Evolutionary conservation across 2,888 invertebrate genomes (phyloP).

Genomic region (Thera obeliscata): DNA sequence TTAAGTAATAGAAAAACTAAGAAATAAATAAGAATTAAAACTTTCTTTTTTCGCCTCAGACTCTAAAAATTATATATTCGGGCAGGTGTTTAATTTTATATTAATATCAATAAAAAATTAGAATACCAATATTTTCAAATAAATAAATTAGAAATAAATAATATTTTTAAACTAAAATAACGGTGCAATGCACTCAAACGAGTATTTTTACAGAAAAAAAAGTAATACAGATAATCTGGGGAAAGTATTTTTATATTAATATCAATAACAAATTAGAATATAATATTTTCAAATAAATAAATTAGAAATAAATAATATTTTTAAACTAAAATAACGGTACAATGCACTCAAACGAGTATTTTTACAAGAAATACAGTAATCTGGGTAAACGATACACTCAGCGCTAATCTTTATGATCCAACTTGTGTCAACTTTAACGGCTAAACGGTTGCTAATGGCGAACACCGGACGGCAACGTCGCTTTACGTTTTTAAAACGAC

Average conservation of each 20-base stretch:
- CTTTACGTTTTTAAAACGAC: slow-evolving; percentile 63
- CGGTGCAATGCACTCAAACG: slow-evolving; percentile 11
- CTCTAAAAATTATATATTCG: not conserved
- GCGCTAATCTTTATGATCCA: slow-evolving; percentile 63
- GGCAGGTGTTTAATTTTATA: not conserved
- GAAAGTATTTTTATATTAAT: slow-evolving; percentile 1
- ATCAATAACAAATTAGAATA: not conserved
- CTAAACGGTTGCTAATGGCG: slow-evolving; percentile 66
- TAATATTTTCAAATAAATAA: not conserved
- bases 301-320: slow-evolving; percentile 1
- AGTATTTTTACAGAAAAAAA: slow-evolving; percentile 19
- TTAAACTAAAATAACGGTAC: slow-evolving; percentile 3
- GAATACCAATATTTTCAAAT: not conserved
- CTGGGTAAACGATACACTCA: slow-evolving; percentile 25
- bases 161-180: slow-evolving; percentile 1
- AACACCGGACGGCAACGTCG: slow-evolving; percentile 51
- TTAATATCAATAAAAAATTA: not conserved
- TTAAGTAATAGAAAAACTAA: not conserved
- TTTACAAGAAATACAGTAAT: slow-evolving; percentile 25
- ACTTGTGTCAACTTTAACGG: slow-evolving; percentile 68
- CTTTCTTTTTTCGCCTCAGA: not conserved
- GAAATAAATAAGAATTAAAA: not conserved
- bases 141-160: slow-evolving; percentile 2
- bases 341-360: slow-evolving; percentile 12
- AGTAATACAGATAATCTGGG: slow-evolving; percentile 10